Conservation (phyloP, 2,888 invertebrate species). For the Beris morrisii region DNA sequence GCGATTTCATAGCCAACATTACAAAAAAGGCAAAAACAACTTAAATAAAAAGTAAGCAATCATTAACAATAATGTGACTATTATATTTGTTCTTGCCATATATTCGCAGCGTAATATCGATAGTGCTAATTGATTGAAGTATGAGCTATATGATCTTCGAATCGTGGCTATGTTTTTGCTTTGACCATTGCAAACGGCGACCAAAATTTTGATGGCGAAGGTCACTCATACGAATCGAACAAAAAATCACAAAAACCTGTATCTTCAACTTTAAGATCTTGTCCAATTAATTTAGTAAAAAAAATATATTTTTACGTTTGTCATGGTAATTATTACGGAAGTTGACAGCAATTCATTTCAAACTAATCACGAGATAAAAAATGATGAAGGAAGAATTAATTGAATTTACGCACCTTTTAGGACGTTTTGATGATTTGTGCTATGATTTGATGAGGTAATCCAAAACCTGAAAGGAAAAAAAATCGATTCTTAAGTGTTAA, state of each 20-base stretch:
- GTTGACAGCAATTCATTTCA: background rate
- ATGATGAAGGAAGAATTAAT: background rate
- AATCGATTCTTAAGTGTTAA: background rate
- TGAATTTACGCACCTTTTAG: constrained; percentile 8
- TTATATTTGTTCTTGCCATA: no score
- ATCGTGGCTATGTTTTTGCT: no score
- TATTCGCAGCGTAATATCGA: no score
- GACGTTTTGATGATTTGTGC: constrained; percentile 15
- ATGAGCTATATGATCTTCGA: no score
- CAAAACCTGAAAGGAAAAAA: constrained; percentile 2
- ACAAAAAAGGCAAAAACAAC: no score
- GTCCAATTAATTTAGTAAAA: background rate
- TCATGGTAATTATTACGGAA: constrained; percentile 13
- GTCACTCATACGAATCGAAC: background rate
- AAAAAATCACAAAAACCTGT: background rate
- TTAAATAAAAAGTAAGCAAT: no score
- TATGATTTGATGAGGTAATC: background rate
- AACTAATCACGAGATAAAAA: background rate
- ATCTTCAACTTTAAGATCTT: background rate
- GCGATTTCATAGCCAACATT: no score
- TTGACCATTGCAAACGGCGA: no score
- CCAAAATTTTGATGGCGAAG: background rate
- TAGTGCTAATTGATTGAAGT: no score
- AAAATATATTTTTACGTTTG: background rate
- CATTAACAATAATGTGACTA: no score